Base-by-base conservation (phyloP, 2,888 invertebrate species). In the Brachyptera putata region DNA sequence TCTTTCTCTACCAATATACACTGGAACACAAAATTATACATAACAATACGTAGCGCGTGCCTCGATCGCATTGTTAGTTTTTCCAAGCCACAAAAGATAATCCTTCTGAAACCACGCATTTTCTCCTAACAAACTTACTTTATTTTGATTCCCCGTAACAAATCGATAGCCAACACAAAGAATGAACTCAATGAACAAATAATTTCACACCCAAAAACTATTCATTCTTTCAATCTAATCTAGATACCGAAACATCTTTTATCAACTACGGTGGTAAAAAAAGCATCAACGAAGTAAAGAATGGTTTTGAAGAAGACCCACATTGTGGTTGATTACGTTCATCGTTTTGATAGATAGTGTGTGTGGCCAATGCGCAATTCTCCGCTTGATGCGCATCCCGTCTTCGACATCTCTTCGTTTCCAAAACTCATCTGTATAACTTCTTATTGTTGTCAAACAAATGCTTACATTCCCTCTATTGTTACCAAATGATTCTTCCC, bases 381-480 rank as follows among this genome's bases (percentile, higher is more conserved):
- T 24, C n/a, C 46, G 46, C 5, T 22, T 21, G n/a, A 9, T 16
- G 5, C 21, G n/a, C 22, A 11, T 21, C 22, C 5, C n/a, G 22
- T 22, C n/a, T n/a, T n/a, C n/a, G n/a, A n/a, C n/a, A n/a, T 13
- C 22, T 4, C 24, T 46, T 21, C 9, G 11, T 18, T 16, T 43
- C 24, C 18, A 5, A 21, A 3, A 21, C 46, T 7, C 24, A 9
- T 22, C 4, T 21, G n/a, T 46, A 5, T 24, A 21, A 5, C 22
- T 24, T 14, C 36, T 16, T 36, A 53, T 53, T 53, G 53, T 53
- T 34, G 36, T 36, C 22, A 22, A 53, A 34, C 34, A 53, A 46
- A 30, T 30, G 59, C 16, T 50, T 50, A 41, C 39, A 57, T 41
- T 57, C 25, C 26, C 2, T 57, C 46, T 41, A 43, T 57, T 57